Base-by-base conservation (phyloP, 2,797 vertebrate genomes). In the Loris lydekkerianus region DNA sequence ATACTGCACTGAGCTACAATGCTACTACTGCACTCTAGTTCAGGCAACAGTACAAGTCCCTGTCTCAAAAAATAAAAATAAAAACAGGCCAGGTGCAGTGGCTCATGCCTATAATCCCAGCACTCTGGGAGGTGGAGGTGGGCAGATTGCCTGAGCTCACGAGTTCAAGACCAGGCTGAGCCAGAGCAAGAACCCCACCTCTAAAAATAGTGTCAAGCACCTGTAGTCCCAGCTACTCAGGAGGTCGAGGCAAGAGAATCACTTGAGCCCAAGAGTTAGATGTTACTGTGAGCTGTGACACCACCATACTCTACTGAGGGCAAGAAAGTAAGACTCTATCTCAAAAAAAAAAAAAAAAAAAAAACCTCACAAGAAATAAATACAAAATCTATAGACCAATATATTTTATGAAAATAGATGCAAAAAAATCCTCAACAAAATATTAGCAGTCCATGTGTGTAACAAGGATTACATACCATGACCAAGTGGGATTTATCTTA, bases 381-480 rank as follows among this genome's bases (percentile, higher is more conserved):
- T 25, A 65, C 29, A 84, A 83, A 65, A 67, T 25, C 29, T 61
- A 83, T 69, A 91, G 69, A 75, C 25, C 58, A 91, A 91, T 65
- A 83, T 40, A 75, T 31, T 75, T 43, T 65, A 31, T 53, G 20
- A 56, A 18, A n/a, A 25, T 4, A 76, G 34, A 65, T 49, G 3
- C 56, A 91, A 73, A 84, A 84, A 84, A 11, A 31, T 18, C 13
- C 53, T 65, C 70, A 84, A 56, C 58, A 76, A 92, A 92, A 85
- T 85, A 67, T 29, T 67, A 77, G 43, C n/a, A 56, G 85, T 43
- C 1, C 7, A n/a, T 15, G 76, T 76, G 40, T 49, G 49, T 40
- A 31, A 83, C 75, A 91, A 83, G 27, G 46, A 83, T 63, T 31
- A 49, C 5, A 73, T 13, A 69, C 3, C 49, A 43, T 69, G 37